Conservation (phyloP, 2,113 vertebrate species). For the Porphyrio hochstetteri region DNA sequence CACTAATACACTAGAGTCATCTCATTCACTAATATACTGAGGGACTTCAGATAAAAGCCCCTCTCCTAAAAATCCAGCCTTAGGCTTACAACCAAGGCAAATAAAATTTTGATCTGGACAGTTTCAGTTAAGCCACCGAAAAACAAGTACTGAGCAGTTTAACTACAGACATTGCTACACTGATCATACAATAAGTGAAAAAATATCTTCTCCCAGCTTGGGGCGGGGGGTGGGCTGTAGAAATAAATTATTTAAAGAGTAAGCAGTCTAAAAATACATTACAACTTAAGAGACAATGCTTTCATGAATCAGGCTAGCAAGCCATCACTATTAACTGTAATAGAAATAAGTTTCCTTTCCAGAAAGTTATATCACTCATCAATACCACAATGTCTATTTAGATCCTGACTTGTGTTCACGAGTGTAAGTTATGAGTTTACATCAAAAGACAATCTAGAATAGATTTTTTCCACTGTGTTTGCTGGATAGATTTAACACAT, state of each 20-base stretch:
- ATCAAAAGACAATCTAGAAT: background rate
- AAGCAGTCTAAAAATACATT: background rate
- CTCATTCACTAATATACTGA: background rate
- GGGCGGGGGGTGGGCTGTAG: fast-evolving
- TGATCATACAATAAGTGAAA: background rate
- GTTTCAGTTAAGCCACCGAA: background rate
- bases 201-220: background rate
- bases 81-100: background rate
- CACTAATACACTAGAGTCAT: background rate
- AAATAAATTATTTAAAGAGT: background rate
- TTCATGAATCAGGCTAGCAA: background rate
- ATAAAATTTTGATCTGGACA: background rate
- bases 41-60: background rate
- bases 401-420: background rate
- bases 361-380: background rate
- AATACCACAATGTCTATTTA: background rate
- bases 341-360: background rate
- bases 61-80: background rate
- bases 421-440: background rate
- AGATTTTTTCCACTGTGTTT: background rate
- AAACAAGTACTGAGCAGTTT: background rate
- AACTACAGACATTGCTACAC: background rate
- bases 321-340: background rate
- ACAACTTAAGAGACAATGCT: background rate
- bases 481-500: background rate